Conservation (phyloP, 2,113 vertebrate genomes). For the Vicugna pacos region DNA sequence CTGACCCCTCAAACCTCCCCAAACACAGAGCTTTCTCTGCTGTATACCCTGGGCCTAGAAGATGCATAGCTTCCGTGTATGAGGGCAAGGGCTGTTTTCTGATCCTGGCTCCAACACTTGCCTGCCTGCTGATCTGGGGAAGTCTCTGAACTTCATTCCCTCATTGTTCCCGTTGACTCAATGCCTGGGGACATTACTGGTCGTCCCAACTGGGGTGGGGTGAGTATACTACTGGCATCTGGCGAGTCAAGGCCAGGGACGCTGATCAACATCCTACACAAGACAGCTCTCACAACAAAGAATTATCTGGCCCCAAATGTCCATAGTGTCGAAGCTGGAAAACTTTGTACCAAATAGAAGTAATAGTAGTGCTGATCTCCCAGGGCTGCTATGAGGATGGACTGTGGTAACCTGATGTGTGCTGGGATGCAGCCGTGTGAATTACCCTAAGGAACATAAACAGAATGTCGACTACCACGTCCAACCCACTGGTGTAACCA, state of each 20-base stretch:
- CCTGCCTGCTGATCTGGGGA: not conserved
- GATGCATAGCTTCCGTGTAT: accelerated
- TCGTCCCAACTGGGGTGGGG: not conserved
- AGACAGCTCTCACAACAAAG: not conserved
- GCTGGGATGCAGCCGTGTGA: not conserved
- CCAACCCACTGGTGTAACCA: not conserved
- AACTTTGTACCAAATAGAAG: not conserved
- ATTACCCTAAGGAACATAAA: not conserved
- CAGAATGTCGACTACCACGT: accelerated
- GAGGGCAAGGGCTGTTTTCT: not conserved
- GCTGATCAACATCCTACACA: not conserved
- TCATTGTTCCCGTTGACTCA: not conserved
- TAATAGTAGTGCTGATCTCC: not conserved
- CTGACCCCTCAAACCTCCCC: accelerated
- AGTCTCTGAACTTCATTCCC: not conserved
- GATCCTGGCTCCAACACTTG: not conserved
- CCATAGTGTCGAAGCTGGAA: not conserved
- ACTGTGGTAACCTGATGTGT: not conserved
- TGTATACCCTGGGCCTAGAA: not conserved
- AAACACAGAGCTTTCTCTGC: not conserved
- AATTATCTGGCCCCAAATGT: not conserved
- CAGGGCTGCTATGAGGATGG: not conserved
- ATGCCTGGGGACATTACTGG: not conserved
- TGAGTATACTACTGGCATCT: not conserved
- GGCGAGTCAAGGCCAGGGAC: not conserved